Percentiles rank a stretch among this genome's conserved stretches.
Conservation (phyloP, 2,113 vertebrate genomes). For the Phrynocephalus versicolor region DNA sequence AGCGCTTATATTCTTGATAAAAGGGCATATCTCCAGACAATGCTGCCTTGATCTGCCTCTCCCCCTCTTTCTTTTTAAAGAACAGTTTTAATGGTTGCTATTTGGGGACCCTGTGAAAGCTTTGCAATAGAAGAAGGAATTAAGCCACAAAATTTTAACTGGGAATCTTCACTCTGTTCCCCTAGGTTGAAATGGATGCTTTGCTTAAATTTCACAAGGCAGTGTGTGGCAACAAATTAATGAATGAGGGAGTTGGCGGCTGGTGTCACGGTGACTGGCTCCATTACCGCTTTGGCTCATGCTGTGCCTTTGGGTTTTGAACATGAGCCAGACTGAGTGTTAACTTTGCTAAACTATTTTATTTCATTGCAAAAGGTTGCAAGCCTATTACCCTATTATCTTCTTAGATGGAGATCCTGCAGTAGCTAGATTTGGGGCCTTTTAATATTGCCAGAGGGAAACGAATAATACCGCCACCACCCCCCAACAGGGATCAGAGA, state of each 20-base stretch:
- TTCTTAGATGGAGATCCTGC: slow-evolving; percentile 27
- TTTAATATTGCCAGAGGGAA: slow-evolving; percentile 27
- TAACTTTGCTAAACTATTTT: background rate
- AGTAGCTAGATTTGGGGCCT: slow-evolving; percentile 11
- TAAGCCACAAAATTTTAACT: slow-evolving; percentile 9
- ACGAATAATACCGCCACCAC: slow-evolving; percentile 45
- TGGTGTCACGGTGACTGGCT: slow-evolving; percentile 28
- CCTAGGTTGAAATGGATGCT: slow-evolving; percentile 20
- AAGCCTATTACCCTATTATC: fast-evolving
- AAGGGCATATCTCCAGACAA: background rate
- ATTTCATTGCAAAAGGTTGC: background rate
- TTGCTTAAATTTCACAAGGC: background rate
- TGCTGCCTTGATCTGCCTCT: background rate
- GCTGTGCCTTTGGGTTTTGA: slow-evolving; percentile 24
- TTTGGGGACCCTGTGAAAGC: slow-evolving; percentile 28
- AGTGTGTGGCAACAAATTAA: background rate
- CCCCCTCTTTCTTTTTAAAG: background rate
- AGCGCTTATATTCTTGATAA: slow-evolving; percentile 38
- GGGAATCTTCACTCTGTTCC: background rate
- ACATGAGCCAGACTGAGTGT: background rate
- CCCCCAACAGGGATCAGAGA: slow-evolving; percentile 39
- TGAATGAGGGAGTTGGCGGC: slow-evolving; percentile 1
- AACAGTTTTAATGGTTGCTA: slow-evolving; percentile 57
- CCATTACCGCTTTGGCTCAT: background rate
- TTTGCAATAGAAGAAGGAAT: slow-evolving; percentile 57